Conservation (phyloP, 1,140 invertebrate genomes). For the Drosophila seguyi region DNA sequence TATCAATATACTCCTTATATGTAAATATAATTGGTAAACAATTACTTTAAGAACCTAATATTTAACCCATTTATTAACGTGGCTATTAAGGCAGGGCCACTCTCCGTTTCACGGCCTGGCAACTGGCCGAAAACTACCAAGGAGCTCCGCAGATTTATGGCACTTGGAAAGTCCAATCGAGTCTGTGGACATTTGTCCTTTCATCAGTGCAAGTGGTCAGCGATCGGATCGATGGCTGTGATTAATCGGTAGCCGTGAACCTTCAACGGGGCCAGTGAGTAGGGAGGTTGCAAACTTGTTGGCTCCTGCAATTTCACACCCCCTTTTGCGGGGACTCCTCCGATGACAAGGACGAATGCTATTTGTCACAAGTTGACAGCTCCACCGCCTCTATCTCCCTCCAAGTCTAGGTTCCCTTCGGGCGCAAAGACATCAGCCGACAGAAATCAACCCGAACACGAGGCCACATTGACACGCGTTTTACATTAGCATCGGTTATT, state of each 20-base stretch:
- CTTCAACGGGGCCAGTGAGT: too few relatives aligned
- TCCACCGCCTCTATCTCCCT: background rate
- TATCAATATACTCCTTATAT: too few relatives aligned
- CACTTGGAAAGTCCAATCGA: constrained; percentile 32
- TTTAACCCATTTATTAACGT: too few relatives aligned
- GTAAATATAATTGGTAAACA: too few relatives aligned
- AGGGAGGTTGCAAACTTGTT: constrained; percentile 43
- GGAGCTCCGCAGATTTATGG: constrained; percentile 18
- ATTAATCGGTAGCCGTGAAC: constrained; percentile 51
- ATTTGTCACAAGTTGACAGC: too few relatives aligned
- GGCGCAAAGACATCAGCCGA: constrained; percentile 5
- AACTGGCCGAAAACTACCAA: background rate
- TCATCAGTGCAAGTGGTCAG: constrained; percentile 28
- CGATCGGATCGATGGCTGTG: constrained; percentile 42
- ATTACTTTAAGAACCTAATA: too few relatives aligned
- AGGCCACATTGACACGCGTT: constrained; percentile 75
- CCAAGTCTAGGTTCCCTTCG: too few relatives aligned
- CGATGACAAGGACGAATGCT: too few relatives aligned
- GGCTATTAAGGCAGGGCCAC: too few relatives aligned
- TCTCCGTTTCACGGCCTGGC: background rate
- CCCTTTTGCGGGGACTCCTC: constrained; percentile 8
- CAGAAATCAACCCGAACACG: constrained; percentile 64
- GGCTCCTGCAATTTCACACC: constrained; percentile 22
- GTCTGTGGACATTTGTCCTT: constrained; percentile 42
- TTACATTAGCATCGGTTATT: constrained; percentile 77